Evolutionary conservation across 2,888 invertebrate species (phyloP).

Genomic region (Rhogogaster chlorosoma): DNA sequence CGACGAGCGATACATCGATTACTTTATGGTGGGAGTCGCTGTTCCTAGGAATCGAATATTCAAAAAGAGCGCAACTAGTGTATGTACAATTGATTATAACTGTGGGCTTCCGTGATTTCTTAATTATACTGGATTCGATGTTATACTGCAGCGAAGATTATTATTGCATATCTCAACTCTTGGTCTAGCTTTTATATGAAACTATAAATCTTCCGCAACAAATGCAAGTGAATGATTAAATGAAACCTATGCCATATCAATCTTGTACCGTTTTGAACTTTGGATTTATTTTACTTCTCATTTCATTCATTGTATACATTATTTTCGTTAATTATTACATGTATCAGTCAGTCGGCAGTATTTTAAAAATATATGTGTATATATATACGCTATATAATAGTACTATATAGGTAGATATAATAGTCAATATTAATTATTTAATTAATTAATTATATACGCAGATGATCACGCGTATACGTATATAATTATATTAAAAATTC

Average conservation of each 20-base stretch:
- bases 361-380: background rate
- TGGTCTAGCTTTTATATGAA: background rate
- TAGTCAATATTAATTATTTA: background rate
- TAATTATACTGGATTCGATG: too few relatives aligned
- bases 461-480: background rate
- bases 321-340: background rate
- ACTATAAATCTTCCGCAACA: background rate
- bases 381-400: background rate
- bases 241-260: background rate
- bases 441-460: background rate
- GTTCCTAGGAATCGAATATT: background rate
- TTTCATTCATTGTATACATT: constrained; percentile 1
- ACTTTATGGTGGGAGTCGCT: background rate
- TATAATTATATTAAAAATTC: background rate
- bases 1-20: background rate
- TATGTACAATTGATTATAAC: too few relatives aligned
- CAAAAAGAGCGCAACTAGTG: background rate
- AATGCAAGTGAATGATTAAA: background rate
- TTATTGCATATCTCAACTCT: too few relatives aligned
- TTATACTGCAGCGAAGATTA: too few relatives aligned
- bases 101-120: too few relatives aligned
- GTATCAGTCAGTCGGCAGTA: background rate
- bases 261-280: background rate
- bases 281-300: background rate
- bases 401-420: background rate